Percentiles rank a stretch among this genome's conserved stretches.
Conservation (phyloP, 1,140 invertebrate species). For the Diplogasteroides magnus region DNA sequence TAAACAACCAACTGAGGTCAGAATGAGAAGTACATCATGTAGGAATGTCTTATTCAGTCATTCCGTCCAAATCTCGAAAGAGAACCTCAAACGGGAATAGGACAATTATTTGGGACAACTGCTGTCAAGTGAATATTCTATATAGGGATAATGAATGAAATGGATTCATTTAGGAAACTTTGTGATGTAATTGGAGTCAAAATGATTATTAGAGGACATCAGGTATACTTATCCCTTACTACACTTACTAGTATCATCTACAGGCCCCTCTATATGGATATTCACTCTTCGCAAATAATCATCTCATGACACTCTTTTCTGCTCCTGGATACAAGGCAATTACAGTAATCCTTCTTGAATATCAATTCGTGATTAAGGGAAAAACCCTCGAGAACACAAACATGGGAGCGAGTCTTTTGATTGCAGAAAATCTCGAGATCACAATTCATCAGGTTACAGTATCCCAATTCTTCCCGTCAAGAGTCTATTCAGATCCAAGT, state of each 20-base stretch:
- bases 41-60: too few relatives aligned
- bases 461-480: not conserved
- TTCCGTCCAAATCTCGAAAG: not conserved
- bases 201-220: not conserved
- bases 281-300: not conserved
- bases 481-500: not conserved
- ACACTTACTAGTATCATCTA: not conserved
- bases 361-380: not conserved
- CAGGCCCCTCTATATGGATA: not conserved
- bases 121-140: too few relatives aligned
- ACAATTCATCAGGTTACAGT: not conserved
- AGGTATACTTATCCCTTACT: not conserved
- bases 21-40: not conserved
- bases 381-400: not conserved
- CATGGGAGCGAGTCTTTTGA: not conserved
- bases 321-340: not conserved
- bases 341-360: not conserved
- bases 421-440: not conserved
- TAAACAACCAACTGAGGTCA: not conserved
- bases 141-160: too few relatives aligned
- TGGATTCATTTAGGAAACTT: not conserved
- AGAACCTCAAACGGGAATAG: not conserved
- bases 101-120: constrained; percentile 1
- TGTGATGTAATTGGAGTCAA: not conserved
- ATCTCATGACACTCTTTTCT: not conserved